These are phyloP conservation scores for Heliconius hewitsoni DNA, from an alignment of 1,140 invertebrate genomes.

Conservation along the genomic window DNA sequence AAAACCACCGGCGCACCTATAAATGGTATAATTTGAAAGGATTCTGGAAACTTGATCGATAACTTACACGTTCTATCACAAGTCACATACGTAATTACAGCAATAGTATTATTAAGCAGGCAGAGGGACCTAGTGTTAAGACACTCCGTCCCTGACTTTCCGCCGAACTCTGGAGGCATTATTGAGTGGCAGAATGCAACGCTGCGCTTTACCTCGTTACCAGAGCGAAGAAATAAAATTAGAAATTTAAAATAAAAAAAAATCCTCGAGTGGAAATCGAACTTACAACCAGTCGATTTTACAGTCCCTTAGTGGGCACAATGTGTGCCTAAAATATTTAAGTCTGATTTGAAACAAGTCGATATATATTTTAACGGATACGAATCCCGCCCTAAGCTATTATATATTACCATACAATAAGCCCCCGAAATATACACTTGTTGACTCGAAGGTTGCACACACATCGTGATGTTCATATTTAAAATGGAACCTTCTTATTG, in stretches of 20 bases:
- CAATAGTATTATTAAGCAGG: slow-evolving; percentile 7
- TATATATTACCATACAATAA: slow-evolving; percentile 69
- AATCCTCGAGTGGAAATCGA: too few relatives aligned
- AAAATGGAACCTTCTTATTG: slow-evolving; percentile 42
- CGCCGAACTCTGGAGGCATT: too few relatives aligned
- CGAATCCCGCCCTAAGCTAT: slow-evolving; percentile 37
- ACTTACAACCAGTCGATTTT: too few relatives aligned
- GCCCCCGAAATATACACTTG: slow-evolving; percentile 48
- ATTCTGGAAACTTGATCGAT: slow-evolving; percentile 27
- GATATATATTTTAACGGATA: slow-evolving; percentile 14
- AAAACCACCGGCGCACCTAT: neutral
- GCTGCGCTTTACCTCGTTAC: too few relatives aligned
- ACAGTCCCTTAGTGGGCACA: too few relatives aligned
- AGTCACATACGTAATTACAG: slow-evolving; percentile 17
- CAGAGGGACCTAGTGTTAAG: too few relatives aligned
- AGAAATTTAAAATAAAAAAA: too few relatives aligned
- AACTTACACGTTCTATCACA: slow-evolving; percentile 20
- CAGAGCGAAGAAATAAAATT: too few relatives aligned
- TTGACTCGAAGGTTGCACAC: slow-evolving; percentile 49
- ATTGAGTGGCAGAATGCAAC: too few relatives aligned
- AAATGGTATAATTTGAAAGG: slow-evolving; percentile 18
- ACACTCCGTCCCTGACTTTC: too few relatives aligned
- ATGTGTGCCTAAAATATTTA: too few relatives aligned
- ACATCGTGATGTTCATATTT: slow-evolving; percentile 48
- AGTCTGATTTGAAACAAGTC: too few relatives aligned